Evolutionary conservation across 2,888 invertebrate genomes (phyloP).

Genomic region (Melikaiella ostensackeni): DNA sequence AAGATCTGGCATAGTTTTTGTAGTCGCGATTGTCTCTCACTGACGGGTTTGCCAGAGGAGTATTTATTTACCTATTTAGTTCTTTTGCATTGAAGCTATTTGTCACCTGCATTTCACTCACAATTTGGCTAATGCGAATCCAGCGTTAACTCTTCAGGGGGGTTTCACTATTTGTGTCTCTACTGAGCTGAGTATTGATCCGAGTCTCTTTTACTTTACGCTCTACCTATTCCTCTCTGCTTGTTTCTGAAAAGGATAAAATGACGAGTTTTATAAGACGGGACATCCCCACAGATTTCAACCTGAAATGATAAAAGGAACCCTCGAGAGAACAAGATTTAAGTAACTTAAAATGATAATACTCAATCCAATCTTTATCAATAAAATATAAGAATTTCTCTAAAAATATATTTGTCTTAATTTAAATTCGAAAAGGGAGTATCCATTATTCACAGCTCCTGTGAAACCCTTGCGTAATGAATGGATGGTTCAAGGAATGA

Average conservation of each 20-base stretch:
- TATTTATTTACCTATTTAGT: background rate
- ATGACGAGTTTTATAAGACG: slow-evolving; percentile 20
- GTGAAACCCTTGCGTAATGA: background rate
- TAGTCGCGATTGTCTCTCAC: background rate
- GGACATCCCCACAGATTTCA: slow-evolving; percentile 16
- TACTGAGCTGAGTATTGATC: slow-evolving; percentile 33
- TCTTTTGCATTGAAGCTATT: slow-evolving; percentile 4
- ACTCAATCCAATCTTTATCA: background rate
- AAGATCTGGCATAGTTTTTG: background rate
- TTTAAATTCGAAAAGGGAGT: background rate
- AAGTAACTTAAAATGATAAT: slow-evolving; percentile 10
- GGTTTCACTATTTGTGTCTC: slow-evolving; percentile 19
- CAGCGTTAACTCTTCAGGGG: slow-evolving; percentile 23
- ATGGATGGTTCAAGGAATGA: background rate
- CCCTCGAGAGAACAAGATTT: background rate
- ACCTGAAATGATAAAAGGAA: slow-evolving; percentile 30
- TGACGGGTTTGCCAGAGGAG: background rate
- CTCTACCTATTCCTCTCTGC: slow-evolving; percentile 22
- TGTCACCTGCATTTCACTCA: slow-evolving; percentile 19
- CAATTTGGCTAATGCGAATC: slow-evolving; percentile 32
- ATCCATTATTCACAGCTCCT: background rate
- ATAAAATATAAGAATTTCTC: background rate
- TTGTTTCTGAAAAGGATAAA: slow-evolving; percentile 30
- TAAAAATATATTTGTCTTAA: background rate
- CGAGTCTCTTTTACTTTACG: slow-evolving; percentile 34